These are phyloP conservation scores for Neelides sp. DNA, from an alignment of 1,140 invertebrate species.

Conservation along the genomic window DNA sequence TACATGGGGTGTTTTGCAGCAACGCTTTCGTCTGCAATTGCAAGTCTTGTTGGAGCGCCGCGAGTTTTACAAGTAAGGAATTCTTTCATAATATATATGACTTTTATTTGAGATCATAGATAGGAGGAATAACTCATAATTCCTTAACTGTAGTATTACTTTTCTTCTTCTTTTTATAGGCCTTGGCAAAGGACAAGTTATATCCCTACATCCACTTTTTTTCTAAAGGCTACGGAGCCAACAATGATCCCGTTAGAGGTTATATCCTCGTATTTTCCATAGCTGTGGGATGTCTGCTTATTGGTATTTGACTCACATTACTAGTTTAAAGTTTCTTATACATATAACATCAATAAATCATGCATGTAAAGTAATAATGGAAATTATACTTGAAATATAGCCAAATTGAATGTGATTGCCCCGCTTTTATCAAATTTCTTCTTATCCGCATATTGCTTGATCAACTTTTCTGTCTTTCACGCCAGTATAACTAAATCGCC, in stretches of 20 bases:
- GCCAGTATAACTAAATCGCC: conserved; percentile 47
- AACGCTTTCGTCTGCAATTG: conserved; percentile 51
- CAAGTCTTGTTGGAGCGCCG: conserved; percentile 51
- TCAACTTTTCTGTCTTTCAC: conserved; percentile 54
- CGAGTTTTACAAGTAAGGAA: conserved; percentile 31
- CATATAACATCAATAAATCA: no score
- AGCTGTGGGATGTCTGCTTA: conserved; percentile 46
- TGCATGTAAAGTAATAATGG: no score
- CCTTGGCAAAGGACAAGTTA: conserved; percentile 51
- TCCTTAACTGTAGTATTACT: no score
- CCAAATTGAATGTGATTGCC: conserved; percentile 46
- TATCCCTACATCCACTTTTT: conserved; percentile 52
- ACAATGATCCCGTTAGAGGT: conserved; percentile 49
- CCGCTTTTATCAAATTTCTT: conserved; percentile 53
- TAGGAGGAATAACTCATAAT: no score
- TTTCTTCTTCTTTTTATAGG: no score
- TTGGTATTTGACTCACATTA: conserved; percentile 40
- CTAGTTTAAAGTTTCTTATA: background rate
- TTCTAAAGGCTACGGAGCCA: conserved; percentile 48
- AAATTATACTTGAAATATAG: conserved; percentile 32
- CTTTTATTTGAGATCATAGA: no score
- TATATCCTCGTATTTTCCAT: conserved; percentile 51
- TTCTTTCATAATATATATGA: no score
- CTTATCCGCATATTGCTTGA: conserved; percentile 48
- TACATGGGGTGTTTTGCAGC: conserved; percentile 52